Percentiles rank a stretch among this genome's conserved stretches.
Evolutionary conservation across 92 coral and sea anemone genomes (phyloP).

Genomic region (Hydrozoanthus gracilis): DNA sequence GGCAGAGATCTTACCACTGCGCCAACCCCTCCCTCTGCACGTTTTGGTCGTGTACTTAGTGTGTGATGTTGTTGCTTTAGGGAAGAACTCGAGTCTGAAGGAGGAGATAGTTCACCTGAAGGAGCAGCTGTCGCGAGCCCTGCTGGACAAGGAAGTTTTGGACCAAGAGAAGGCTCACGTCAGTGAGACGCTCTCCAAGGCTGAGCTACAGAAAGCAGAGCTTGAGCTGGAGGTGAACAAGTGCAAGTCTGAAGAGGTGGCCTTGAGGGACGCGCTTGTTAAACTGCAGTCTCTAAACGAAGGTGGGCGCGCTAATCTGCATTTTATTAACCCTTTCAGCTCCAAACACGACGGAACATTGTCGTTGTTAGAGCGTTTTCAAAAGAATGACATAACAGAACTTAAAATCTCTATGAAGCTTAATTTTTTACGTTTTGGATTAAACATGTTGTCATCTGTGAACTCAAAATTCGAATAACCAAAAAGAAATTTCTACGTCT

Average conservation of each 20-base stretch:
- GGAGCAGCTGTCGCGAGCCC: conserved; percentile 92
- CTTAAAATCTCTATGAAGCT: no score
- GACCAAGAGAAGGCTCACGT: conserved; percentile 97
- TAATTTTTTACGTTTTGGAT: no score
- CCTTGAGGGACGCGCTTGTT: conserved; percentile 95
- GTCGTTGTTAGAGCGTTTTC: no score
- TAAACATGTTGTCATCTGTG: no score
- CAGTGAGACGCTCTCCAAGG: conserved; percentile 82
- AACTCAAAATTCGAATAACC: no score
- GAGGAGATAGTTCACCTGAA: conserved; percentile 91
- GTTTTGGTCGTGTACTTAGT: no score
- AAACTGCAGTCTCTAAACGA: conserved; percentile 97
- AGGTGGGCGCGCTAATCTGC: conserved; percentile 1
- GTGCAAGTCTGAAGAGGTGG: conserved; percentile 94
- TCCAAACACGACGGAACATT: no score
- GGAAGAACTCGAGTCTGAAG: conserved; percentile 65
- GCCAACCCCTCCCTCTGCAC: no score
- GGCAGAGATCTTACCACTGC: no score
- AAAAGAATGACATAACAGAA: no score
- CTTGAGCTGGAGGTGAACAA: conserved; percentile 93
- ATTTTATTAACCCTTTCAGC: no score
- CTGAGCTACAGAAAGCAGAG: conserved; percentile 96
- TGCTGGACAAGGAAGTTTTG: conserved; percentile 93
- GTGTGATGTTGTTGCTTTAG: neutral
- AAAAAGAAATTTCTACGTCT: no score